These are phyloP conservation scores for Sebastes reedi DNA, from an alignment of 2,797 vertebrate genomes.

Conservation along the genomic window DNA sequence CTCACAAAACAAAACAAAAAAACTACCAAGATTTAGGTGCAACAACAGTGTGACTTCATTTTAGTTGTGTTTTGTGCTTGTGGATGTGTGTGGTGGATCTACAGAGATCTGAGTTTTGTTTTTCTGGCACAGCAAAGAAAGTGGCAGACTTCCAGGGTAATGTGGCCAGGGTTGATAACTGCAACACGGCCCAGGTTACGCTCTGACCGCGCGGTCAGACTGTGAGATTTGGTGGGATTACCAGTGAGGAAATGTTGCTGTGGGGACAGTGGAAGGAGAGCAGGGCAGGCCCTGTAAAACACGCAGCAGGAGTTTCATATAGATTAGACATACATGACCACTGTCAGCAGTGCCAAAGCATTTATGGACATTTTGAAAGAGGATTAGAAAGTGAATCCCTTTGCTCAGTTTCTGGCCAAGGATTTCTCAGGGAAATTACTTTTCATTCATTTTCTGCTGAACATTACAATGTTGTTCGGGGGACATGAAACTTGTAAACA, in stretches of 20 bases:
- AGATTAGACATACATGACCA: constrained; percentile 83
- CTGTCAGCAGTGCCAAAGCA: constrained; percentile 66
- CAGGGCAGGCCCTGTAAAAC: constrained; percentile 68
- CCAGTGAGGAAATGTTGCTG: constrained; percentile 58
- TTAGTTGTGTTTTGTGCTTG: background rate
- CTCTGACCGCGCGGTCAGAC: constrained; percentile 63
- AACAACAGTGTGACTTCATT: background rate
- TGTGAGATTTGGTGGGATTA: constrained; percentile 78
- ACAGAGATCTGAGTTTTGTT: constrained; percentile 37
- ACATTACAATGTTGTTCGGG: constrained; percentile 64
- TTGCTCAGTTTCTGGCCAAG: constrained; percentile 76
- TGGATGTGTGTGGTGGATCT: constrained; percentile 9
- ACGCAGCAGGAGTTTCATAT: constrained; percentile 73
- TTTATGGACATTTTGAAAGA: constrained; percentile 78
- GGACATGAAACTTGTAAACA: constrained; percentile 68
- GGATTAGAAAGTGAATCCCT: constrained; percentile 81
- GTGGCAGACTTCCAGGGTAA: constrained; percentile 71
- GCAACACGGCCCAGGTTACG: constrained; percentile 57
- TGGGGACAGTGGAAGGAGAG: constrained; percentile 48
- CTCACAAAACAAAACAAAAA: background rate
- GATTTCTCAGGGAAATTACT: constrained; percentile 76
- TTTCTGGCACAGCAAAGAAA: constrained; percentile 42
- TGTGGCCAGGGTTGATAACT: constrained; percentile 76
- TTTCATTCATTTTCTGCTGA: constrained; percentile 70
- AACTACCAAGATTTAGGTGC: background rate